phyloP scores from a whole-genome alignment of 2,888 invertebrate species.

The Ophioninae sp. region DNA sequence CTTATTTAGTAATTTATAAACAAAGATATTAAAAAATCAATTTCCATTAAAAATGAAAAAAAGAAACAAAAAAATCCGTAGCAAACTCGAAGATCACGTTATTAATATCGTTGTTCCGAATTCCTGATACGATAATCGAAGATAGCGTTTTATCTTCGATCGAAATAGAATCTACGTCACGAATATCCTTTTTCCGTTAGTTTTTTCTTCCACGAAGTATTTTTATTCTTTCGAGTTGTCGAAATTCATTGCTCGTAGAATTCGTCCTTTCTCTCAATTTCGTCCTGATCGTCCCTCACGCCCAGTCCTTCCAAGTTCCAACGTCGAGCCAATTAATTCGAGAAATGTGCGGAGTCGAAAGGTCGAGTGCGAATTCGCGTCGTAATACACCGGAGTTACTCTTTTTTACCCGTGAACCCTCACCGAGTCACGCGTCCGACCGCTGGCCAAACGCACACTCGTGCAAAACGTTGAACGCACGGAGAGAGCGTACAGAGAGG shows the following conservation, averaged over 20 bases:
- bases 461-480: neutral
- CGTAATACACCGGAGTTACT: constrained; percentile 53
- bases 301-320: constrained; percentile 32
- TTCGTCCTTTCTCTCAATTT: constrained; percentile 5
- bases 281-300: neutral
- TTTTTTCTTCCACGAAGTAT: neutral
- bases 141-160: no score
- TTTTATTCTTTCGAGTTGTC: neutral
- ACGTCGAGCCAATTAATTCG: constrained; percentile 60
- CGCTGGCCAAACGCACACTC: neutral
- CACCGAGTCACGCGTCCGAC: constrained; percentile 58
- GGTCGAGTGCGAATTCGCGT: constrained; percentile 60
- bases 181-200: neutral
- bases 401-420: constrained; percentile 49
- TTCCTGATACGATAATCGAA: no score
- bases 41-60: no score
- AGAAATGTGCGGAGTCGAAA: constrained; percentile 62
- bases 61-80: no score
- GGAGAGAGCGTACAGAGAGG: constrained; percentile 8
- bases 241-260: constrained; percentile 7
- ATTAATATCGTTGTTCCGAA: no score
- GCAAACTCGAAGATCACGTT: no score
- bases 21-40: no score
- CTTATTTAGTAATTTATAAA: no score
- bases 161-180: no score